These are phyloP conservation scores for Cheilosia soror DNA, from an alignment of 2,888 invertebrate species.

Conservation along the genomic window DNA sequence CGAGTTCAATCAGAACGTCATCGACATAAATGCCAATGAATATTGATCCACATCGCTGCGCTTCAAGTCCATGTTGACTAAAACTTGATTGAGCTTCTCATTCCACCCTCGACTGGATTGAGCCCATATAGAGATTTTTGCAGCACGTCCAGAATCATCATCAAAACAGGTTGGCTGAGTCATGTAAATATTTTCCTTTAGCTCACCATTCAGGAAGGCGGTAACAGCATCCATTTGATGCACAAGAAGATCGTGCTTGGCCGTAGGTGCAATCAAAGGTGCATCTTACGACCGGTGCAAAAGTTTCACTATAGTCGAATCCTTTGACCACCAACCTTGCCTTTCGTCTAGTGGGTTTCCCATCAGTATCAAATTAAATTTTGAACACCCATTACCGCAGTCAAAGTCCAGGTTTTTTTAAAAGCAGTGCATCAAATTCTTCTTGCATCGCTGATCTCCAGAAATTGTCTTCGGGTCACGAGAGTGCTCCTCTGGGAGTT, in stretches of 20 bases:
- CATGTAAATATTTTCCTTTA: constrained; percentile 68
- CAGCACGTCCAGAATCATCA: constrained; percentile 57
- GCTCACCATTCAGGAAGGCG: constrained; percentile 66
- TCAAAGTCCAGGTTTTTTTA: constrained; percentile 54
- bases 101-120: constrained; percentile 52
- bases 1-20: constrained; percentile 38
- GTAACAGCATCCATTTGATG: constrained; percentile 71
- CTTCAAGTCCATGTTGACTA: constrained; percentile 40
- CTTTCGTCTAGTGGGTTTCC: constrained; percentile 46
- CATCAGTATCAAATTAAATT: constrained; percentile 51
- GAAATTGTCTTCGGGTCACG: constrained; percentile 31
- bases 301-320: constrained; percentile 62
- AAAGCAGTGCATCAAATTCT: constrained; percentile 38
- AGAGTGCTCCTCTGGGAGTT: constrained; percentile 36
- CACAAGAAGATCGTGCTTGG: constrained; percentile 58
- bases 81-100: constrained; percentile 42
- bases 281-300: constrained; percentile 57
- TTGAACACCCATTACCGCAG: constrained; percentile 65
- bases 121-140: constrained; percentile 68
- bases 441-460: constrained; percentile 46
- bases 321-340: constrained; percentile 63
- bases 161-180: constrained; percentile 64
- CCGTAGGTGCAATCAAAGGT: constrained; percentile 63
- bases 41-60: constrained; percentile 52
- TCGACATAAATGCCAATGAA: constrained; percentile 62